Base-by-base conservation (phyloP, 53 echinoderm and acorn worm species). In the Pentamera pediparva region DNA sequence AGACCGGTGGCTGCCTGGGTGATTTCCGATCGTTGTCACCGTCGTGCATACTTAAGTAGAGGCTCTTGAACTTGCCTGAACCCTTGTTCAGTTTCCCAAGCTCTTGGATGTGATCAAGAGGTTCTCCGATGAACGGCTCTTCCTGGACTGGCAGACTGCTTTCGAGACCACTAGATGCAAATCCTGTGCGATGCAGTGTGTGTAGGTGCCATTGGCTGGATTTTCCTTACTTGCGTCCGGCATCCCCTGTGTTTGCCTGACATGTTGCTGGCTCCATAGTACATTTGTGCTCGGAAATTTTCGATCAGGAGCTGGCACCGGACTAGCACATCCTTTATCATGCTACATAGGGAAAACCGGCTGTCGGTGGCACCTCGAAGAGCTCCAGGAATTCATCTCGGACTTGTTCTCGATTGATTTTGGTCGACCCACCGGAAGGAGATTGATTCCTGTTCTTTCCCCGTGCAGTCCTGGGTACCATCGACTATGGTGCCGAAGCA, bases 261-360 rank as follows among this genome's bases (percentile, higher is more conserved):
- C 84, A 84, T 84, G 29, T 84, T 84, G 31, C 59, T 69, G 12
- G 78, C 84, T 7, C 72, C 84, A 39, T 84, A 61, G 28, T 84
- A 78, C 35, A 78, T 84, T 31, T 84, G 84, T 15, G 73, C 62
- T 37, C 84, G 26, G 6, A 84, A 31, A n/a, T 73, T 78, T 7
- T 55, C 62, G 1, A 78, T 49, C 31, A 78, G 62, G 10, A 84
- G 58, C 17, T 69, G 62, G 25, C 60, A 37, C 26, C 72, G 29
- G 12, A 36, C 62, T 13, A 78, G 15, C 1, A 72, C 70, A 29
- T 83, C 77, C 20, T 43, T 17, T 11, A 83, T 15, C 70, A 83
- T 83, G 7, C 10, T 59, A 35, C 40, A 67, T 6, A 83, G 30
- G 2, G 69, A 21, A 43, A 22, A 24, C 10, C 70, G 25, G 27